Conservation (phyloP, 2,113 vertebrate genomes). For the Anguilla japonica region DNA sequence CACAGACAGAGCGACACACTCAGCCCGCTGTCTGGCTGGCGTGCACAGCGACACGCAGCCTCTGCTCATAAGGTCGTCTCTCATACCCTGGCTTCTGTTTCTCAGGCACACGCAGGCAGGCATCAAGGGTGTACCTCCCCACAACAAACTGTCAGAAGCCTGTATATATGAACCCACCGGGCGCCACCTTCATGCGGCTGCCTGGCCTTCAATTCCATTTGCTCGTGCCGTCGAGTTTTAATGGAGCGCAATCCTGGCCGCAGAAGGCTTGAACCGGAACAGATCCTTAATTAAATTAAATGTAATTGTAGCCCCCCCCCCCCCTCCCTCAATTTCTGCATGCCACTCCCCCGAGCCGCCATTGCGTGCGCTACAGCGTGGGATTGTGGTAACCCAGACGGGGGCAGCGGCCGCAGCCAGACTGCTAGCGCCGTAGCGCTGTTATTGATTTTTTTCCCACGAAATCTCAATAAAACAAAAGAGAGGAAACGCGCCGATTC, state of each 20-base stretch:
- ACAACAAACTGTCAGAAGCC: background rate
- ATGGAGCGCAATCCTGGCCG: background rate
- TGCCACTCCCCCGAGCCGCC: background rate
- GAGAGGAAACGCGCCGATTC: conserved; percentile 31
- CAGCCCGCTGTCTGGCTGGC: too few relatives aligned
- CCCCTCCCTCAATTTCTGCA: background rate
- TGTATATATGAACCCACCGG: background rate
- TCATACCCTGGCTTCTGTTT: background rate
- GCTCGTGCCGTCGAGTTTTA: background rate
- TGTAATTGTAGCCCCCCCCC: background rate
- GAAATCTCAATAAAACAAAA: conserved; percentile 39
- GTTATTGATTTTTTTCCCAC: conserved; percentile 38
- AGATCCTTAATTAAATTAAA: conserved; percentile 34
- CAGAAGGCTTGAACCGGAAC: background rate
- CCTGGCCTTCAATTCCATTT: background rate
- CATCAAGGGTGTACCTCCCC: background rate
- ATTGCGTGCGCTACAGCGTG: conserved; percentile 20
- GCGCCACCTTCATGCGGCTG: background rate
- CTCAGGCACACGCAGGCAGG: background rate
- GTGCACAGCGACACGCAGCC: too few relatives aligned
- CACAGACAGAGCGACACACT: background rate
- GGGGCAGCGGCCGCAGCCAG: conserved; percentile 25
- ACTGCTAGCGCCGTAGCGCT: conserved; percentile 24
- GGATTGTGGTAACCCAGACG: conserved; percentile 27
- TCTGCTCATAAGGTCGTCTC: background rate